Conservation (phyloP, 2,888 invertebrate species). For the Xestobium rufovillosum region DNA sequence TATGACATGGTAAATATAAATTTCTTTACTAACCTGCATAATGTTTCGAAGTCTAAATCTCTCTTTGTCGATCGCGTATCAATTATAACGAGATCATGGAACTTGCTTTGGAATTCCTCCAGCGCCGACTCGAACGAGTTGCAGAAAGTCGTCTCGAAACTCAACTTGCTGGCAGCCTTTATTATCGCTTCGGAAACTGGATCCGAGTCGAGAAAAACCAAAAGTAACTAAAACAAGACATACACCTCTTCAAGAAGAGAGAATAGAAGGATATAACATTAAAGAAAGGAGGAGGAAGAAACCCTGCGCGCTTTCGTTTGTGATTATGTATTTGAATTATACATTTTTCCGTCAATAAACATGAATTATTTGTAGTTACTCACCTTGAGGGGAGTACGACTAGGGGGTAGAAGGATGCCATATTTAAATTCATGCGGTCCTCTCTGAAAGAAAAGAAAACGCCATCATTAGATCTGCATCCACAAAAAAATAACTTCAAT, state of each 20-base stretch:
- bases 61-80: constrained; percentile 54
- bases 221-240: constrained; percentile 51
- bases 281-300: neutral
- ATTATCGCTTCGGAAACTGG: constrained; percentile 61
- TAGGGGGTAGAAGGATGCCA: constrained; percentile 42
- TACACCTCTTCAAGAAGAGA: constrained; percentile 3
- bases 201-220: constrained; percentile 61
- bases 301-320: too few relatives aligned
- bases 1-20: too few relatives aligned
- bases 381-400: constrained; percentile 43
- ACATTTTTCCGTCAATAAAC: too few relatives aligned
- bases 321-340: too few relatives aligned
- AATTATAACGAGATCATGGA: constrained; percentile 57
- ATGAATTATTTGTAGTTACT: constrained; percentile 18
- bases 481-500: too few relatives aligned
- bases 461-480: too few relatives aligned
- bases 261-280: neutral
- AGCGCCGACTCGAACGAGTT: constrained; percentile 50
- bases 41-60: constrained; percentile 53
- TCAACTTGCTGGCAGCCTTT: constrained; percentile 54
- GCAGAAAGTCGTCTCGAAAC: constrained; percentile 53
- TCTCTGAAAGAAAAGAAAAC: constrained; percentile 40
- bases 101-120: constrained; percentile 50
- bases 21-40: constrained; percentile 59
- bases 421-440: constrained; percentile 43